Evolutionary conservation across 2,888 invertebrate genomes (phyloP).

Genomic region (Idaea straminata): DNA sequence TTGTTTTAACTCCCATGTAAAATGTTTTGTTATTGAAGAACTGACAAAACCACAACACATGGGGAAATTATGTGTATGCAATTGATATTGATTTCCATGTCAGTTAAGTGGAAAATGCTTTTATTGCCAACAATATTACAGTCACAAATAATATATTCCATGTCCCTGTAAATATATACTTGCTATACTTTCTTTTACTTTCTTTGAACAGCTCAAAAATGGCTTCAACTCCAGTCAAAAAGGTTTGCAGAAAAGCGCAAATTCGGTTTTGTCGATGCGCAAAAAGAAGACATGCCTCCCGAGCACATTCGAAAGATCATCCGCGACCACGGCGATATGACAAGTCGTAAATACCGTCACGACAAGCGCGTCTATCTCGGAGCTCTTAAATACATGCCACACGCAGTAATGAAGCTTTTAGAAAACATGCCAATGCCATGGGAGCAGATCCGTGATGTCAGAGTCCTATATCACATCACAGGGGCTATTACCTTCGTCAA

Average conservation of each 20-base stretch:
- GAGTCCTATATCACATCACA: slow-evolving; percentile 98
- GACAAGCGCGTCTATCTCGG: slow-evolving; percentile 99
- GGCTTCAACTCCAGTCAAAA: slow-evolving; percentile 99
- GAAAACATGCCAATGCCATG: slow-evolving; percentile 99
- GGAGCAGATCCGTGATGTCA: slow-evolving; percentile 99
- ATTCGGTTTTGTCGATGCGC: slow-evolving; percentile 99
- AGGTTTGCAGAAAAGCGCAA: slow-evolving; percentile 98
- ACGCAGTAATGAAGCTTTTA: slow-evolving; percentile 98
- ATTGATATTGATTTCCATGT: slow-evolving; percentile 59
- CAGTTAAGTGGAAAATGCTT: slow-evolving; percentile 58
- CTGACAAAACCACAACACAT: background rate
- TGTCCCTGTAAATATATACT: background rate
- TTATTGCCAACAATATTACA: slow-evolving; percentile 50
- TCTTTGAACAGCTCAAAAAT: slow-evolving; percentile 88
- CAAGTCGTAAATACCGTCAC: slow-evolving; percentile 98
- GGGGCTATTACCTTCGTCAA: slow-evolving; percentile 99
- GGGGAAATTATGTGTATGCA: slow-evolving; percentile 46
- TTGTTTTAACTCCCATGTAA: background rate
- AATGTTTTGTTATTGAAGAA: slow-evolving; percentile 1
- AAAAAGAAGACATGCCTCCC: slow-evolving; percentile 99
- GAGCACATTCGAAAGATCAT: slow-evolving; percentile 99
- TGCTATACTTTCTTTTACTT: slow-evolving; percentile 2
- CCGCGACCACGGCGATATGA: slow-evolving; percentile 99
- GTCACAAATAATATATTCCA: background rate
- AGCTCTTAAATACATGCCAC: slow-evolving; percentile 99